Conservation (phyloP, 2,888 invertebrate species). For the Abscondita cerata region DNA sequence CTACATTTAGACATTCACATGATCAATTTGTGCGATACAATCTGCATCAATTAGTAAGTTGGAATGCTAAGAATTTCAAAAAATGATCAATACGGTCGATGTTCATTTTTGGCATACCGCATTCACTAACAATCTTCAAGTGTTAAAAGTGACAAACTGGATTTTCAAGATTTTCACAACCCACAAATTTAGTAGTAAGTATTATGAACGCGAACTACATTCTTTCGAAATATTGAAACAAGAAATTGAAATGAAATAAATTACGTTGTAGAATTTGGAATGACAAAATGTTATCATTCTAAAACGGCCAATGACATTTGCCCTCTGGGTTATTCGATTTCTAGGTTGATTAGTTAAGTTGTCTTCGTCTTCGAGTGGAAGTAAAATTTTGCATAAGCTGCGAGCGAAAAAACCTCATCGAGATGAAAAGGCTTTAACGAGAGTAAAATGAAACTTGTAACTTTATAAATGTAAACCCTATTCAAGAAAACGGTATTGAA, state of each 20-base stretch:
- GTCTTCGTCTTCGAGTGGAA: background rate
- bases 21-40: no score
- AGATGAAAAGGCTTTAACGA: background rate
- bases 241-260: conserved; percentile 13
- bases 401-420: no score
- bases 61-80: no score
- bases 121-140: background rate
- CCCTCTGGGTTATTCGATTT: conserved; percentile 9
- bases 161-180: background rate
- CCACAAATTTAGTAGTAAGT: background rate
- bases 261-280: conserved; percentile 13
- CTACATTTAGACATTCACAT: no score
- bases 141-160: background rate
- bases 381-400: no score
- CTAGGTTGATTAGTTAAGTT: conserved; percentile 4
- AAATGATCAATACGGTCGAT: no score
- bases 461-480: conserved; percentile 19
- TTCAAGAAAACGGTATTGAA: conserved; percentile 11
- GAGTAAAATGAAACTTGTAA: conserved; percentile 10
- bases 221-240: background rate
- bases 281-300: conserved; percentile 22
- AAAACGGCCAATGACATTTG: conserved; percentile 12
- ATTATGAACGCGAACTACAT: background rate
- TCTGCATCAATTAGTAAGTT: no score
- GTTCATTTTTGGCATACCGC: no score